phyloP scores from a whole-genome alignment of 2,888 invertebrate genomes.

The Drosophila siamana region DNA sequence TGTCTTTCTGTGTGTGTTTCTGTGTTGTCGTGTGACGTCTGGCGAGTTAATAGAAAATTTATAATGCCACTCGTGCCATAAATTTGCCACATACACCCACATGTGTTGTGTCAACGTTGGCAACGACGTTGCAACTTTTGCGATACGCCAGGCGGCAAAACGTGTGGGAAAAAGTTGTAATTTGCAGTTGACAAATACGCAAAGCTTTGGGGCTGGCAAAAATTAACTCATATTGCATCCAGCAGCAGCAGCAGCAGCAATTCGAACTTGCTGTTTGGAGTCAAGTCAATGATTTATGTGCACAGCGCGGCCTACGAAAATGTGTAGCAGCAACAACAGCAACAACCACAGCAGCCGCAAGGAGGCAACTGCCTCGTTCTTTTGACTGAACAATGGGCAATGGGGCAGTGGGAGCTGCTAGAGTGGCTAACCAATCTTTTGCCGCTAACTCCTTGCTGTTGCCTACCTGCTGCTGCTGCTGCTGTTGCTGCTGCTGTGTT shows the following conservation, averaged over 20 bases:
- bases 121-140: constrained; percentile 42
- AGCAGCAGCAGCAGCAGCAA: constrained; percentile 33
- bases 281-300: constrained; percentile 66
- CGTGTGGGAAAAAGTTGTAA: constrained; percentile 81
- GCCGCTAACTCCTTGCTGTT: constrained; percentile 30
- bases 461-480: constrained; percentile 26
- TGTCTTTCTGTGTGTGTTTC: constrained; percentile 36
- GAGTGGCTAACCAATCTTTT: constrained; percentile 49
- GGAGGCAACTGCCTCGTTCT: constrained; percentile 46
- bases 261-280: constrained; percentile 45
- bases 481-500: constrained; percentile 47
- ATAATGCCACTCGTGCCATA: constrained; percentile 75
- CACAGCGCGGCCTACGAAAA: constrained; percentile 71
- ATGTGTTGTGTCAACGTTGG: constrained; percentile 57
- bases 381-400: constrained; percentile 56
- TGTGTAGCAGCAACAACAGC: constrained; percentile 53
- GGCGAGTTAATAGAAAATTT: constrained; percentile 80
- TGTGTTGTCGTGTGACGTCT: constrained; percentile 47
- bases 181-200: constrained; percentile 80
- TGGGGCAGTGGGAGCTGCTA: constrained; percentile 68
- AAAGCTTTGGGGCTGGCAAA: constrained; percentile 60
- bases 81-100: constrained; percentile 75
- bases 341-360: constrained; percentile 25
- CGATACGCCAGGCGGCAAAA: constrained; percentile 47
- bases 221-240: constrained; percentile 78